Conservation (phyloP, 2,888 invertebrate species). For the Allolobophora icterica region DNA sequence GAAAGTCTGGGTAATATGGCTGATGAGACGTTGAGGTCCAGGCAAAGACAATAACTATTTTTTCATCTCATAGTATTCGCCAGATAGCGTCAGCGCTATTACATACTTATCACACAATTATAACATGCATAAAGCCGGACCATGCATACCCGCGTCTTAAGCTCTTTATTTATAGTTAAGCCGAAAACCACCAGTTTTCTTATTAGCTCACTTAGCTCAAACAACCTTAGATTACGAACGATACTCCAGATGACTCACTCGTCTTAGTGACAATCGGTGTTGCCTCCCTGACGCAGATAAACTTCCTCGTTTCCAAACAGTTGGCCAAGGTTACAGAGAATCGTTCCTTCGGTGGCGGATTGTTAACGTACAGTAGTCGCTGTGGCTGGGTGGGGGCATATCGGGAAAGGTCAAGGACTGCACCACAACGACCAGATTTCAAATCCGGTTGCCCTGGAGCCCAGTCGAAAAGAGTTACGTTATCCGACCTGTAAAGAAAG, state of each 20-base stretch:
- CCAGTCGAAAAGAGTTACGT: neutral
- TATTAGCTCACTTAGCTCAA: neutral
- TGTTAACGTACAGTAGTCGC: too few species aligned
- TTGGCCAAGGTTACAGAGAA: neutral
- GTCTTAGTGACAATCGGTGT: neutral
- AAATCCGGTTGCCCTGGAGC: neutral
- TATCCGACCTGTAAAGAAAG: neutral
- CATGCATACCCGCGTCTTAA: too few species aligned
- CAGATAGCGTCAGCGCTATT: too few species aligned
- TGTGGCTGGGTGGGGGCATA: too few species aligned
- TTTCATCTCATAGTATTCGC: too few species aligned
- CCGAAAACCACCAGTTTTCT: too few species aligned
- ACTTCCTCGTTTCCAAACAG: neutral
- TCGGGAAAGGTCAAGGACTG: neutral
- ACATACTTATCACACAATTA: too few species aligned
- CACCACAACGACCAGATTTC: neutral
- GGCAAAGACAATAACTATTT: too few species aligned
- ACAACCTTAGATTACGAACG: neutral
- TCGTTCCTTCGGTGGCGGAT: neutral
- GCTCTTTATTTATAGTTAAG: too few species aligned
- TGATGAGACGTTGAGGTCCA: too few species aligned
- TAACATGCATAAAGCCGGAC: too few species aligned
- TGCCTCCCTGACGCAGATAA: slow-evolving; percentile 14
- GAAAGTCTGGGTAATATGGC: too few species aligned
- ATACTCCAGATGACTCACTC: neutral